These are phyloP conservation scores for Acanthacorydalis orientalis DNA, from an alignment of 2,888 invertebrate species.

Conservation along the genomic window DNA sequence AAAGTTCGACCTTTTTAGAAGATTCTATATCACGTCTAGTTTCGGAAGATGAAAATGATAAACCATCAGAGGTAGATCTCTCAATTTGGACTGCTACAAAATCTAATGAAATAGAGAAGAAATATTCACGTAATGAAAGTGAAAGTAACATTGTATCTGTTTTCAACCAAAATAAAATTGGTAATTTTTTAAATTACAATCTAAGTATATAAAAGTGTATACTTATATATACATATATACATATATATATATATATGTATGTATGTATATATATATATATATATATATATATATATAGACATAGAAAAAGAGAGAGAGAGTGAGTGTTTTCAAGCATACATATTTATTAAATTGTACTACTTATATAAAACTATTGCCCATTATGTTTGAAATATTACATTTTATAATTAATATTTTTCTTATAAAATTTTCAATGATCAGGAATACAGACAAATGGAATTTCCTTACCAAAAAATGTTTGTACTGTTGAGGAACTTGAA, in stretches of 20 bases:
- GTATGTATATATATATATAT: too few relatives aligned
- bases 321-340: too few relatives aligned
- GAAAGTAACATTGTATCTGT: not conserved
- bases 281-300: too few relatives aligned
- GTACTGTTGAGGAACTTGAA: constrained; percentile 59
- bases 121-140: not conserved
- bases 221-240: too few relatives aligned
- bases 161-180: not conserved
- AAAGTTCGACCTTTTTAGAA: not conserved
- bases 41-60: not conserved
- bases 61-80: not conserved
- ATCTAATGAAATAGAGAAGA: not conserved
- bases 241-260: too few relatives aligned
- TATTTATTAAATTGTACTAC: too few relatives aligned
- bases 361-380: not conserved
- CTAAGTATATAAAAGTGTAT: not conserved
- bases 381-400: too few relatives aligned
- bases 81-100: not conserved
- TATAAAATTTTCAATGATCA: not conserved
- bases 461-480: constrained; percentile 36
- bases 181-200: not conserved
- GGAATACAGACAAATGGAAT: constrained; percentile 1
- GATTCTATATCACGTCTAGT: constrained; percentile 1
- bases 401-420: too few relatives aligned
- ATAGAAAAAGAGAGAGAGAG: too few relatives aligned